Percentiles rank a stretch among this genome's conserved stretches.
phyloP scores from a whole-genome alignment of 2,797 vertebrate species.

The Rousettus madagascariensis region DNA sequence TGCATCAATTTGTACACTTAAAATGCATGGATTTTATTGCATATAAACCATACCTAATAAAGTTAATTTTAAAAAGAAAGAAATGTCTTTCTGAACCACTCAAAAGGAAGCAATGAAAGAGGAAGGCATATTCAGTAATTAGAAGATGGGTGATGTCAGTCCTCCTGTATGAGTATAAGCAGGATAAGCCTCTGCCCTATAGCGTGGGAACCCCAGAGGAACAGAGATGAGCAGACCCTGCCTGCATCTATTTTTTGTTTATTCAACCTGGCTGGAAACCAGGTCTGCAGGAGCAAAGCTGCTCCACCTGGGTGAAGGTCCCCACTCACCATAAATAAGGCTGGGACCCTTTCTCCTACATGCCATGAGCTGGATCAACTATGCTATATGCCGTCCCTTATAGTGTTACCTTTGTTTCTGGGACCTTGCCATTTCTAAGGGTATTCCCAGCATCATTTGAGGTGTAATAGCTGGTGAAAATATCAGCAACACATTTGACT shows the following conservation, averaged over 20 bases:
- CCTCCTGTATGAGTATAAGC: background rate
- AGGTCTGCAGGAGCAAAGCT: background rate
- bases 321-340: background rate
- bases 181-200: background rate
- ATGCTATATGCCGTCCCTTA: background rate
- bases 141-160: background rate
- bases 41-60: background rate
- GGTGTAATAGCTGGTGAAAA: background rate
- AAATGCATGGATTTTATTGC: background rate
- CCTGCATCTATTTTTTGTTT: background rate
- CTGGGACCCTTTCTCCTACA: background rate
- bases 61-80: background rate
- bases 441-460: background rate
- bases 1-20: background rate
- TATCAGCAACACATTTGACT: background rate
- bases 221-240: background rate
- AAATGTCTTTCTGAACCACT: background rate
- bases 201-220: background rate
- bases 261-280: background rate
- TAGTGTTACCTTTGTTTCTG: background rate
- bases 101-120: background rate
- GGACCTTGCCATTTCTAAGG: background rate
- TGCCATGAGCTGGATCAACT: background rate
- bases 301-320: background rate
- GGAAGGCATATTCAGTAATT: background rate